Conservation (phyloP, 2,888 invertebrate genomes). For the Andrena minutula region DNA sequence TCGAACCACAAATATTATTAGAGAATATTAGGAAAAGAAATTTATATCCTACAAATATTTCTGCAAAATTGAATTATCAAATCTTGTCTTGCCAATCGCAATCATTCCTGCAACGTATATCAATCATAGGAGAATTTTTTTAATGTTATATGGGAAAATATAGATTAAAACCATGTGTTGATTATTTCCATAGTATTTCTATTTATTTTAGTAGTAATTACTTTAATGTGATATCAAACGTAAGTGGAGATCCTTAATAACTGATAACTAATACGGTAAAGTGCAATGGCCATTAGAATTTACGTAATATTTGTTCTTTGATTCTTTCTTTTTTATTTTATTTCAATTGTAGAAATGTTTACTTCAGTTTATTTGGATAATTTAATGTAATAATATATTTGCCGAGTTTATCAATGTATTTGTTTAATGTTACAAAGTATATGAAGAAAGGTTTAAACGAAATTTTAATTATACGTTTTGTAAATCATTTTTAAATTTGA, state of each 20-base stretch:
- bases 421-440: background rate
- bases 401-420: background rate
- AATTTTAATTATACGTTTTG: too few relatives aligned
- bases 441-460: too few relatives aligned
- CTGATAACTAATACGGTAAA: background rate
- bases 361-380: background rate
- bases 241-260: background rate
- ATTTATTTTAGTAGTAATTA: background rate
- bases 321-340: background rate
- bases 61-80: constrained; percentile 88
- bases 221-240: background rate
- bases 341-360: background rate
- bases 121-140: constrained; percentile 92
- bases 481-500: background rate
- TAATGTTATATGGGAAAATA: constrained; percentile 55
- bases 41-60: constrained; percentile 87
- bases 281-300: background rate
- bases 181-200: background rate
- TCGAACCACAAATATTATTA: constrained; percentile 90
- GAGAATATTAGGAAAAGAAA: constrained; percentile 89
- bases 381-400: background rate
- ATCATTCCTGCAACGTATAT: constrained; percentile 91
- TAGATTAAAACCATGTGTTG: background rate
- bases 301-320: background rate
- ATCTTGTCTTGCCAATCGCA: constrained; percentile 92